Conservation (phyloP, 2,113 vertebrate genomes). For the Ptychochromis oligacanthus region DNA sequence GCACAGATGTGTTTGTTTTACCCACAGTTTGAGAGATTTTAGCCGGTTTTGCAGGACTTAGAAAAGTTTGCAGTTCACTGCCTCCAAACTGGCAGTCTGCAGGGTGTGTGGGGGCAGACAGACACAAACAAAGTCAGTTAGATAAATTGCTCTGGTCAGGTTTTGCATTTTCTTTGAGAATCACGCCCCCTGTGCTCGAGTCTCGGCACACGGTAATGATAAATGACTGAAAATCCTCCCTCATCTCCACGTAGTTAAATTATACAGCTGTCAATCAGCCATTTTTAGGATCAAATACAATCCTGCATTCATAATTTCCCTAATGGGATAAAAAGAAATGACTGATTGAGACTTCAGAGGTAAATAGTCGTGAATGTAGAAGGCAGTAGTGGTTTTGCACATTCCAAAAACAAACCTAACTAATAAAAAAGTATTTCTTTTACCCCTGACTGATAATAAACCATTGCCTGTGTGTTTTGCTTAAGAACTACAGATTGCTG, state of each 20-base stretch:
- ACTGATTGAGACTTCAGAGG: background rate
- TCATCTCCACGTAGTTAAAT: background rate
- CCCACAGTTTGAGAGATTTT: slow-evolving; percentile 34
- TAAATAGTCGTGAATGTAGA: background rate
- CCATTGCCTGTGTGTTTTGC: slow-evolving; percentile 12
- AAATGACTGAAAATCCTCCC: slow-evolving; percentile 2
- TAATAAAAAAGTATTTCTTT: background rate
- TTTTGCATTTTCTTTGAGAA: slow-evolving; percentile 16
- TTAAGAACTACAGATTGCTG: slow-evolving; percentile 41
- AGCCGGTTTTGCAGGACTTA: background rate
- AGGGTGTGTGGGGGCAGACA: slow-evolving; percentile 18
- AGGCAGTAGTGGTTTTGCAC: slow-evolving; percentile 18
- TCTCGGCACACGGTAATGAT: slow-evolving; percentile 4
- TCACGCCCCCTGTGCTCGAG: background rate
- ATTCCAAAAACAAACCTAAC: background rate
- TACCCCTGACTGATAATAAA: slow-evolving; percentile 29
- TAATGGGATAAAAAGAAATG: background rate
- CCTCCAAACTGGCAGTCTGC: slow-evolving; percentile 18
- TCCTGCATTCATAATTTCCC: background rate
- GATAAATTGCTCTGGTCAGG: slow-evolving; percentile 31
- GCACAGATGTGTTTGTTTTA: slow-evolving; percentile 46
- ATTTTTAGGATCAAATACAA: background rate
- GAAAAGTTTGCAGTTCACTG: slow-evolving; percentile 20
- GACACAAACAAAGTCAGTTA: slow-evolving; percentile 31
- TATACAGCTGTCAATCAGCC: background rate